Base-by-base conservation (phyloP, 1,140 invertebrate genomes). In the Coelopa frigida region DNA sequence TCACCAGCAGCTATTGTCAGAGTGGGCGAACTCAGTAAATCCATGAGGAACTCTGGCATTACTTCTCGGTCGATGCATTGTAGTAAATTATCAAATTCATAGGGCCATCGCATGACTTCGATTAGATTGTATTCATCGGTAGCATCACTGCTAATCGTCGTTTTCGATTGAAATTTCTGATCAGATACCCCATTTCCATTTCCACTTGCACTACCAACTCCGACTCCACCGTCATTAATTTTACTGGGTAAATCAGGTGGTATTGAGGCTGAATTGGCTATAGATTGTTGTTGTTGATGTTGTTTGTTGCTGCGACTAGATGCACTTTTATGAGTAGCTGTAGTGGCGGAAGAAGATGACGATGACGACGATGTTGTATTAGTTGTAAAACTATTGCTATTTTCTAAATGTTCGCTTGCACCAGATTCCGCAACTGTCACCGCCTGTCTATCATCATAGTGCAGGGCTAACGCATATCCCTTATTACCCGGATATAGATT, bases 401-500 rank as follows among this genome's bases (percentile, higher is more conserved):
- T n/a, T n/a, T n/a, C n/a, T n/a, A n/a, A n/a, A n/a, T 18, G 18
- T 20, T 39, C 5, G n/a, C 2, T 14, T 14, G 32, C 10, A 8
- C 24, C 21, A 29, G 63, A 69, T 61, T 68, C 61, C 67, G 70
- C 53, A 29, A 40, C 39, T 17, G 35, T 59, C 5, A 66, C 40
- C 36, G 54, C 37, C 32, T 55, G 23, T 20, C 65, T 54, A 29
- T 68, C 61, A 39, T 77, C 69, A 62, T 79, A 64, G 68, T 81
- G 80, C 56, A 90, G 72, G 66, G 84, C 84, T 65, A 94, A 73
- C 53, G 88, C 89, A 73, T 92, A 94, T 57, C 90, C 90, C 73
- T 92, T 90, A 72, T 91, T 89, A 31, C 83, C 87, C 48, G 88
- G 83, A 76, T 93, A 92, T 53, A 95, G 74, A 74, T 91, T 94